A percentile compares a stretch with the other conserved stretches of the same genome.
These are phyloP conservation scores for Venusia cambrica DNA, from an alignment of 2,888 invertebrate genomes.

Conservation along the genomic window DNA sequence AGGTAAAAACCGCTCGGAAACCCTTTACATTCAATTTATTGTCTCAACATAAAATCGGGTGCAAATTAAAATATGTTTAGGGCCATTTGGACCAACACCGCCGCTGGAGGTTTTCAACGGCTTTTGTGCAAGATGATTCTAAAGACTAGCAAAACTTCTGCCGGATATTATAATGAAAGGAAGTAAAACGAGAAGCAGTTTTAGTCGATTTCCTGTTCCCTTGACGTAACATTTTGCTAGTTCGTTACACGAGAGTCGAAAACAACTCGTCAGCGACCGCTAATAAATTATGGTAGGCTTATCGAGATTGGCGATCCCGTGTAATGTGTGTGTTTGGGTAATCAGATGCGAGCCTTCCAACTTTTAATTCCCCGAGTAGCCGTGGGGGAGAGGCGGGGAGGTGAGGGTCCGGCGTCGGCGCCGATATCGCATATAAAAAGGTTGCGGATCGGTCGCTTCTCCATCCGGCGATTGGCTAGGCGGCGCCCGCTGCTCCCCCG, in stretches of 20 bases:
- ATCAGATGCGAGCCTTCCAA: slow-evolving; percentile 74
- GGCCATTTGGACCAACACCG: slow-evolving; percentile 39
- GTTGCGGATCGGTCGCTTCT: slow-evolving; percentile 79
- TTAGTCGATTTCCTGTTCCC: slow-evolving; percentile 28
- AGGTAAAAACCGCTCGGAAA: slow-evolving; percentile 74
- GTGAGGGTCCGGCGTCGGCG: slow-evolving; percentile 64
- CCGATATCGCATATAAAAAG: slow-evolving; percentile 79
- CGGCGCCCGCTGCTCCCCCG: slow-evolving; percentile 82
- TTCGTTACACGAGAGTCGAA: slow-evolving; percentile 51
- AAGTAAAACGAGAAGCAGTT: slow-evolving; percentile 23
- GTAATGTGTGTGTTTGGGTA: slow-evolving; percentile 73
- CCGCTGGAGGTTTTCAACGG: slow-evolving; percentile 42
- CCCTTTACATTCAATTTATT: slow-evolving; percentile 77
- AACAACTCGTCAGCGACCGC: slow-evolving; percentile 59
- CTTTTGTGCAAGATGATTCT: slow-evolving; percentile 29
- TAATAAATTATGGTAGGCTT: slow-evolving; percentile 69
- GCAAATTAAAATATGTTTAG: slow-evolving; percentile 77
- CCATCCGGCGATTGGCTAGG: slow-evolving; percentile 83
- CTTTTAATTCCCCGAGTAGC: slow-evolving; percentile 71
- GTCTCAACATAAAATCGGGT: slow-evolving; percentile 80
- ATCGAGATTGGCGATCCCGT: slow-evolving; percentile 67
- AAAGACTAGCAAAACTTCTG: slow-evolving; percentile 9
- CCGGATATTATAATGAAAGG: slow-evolving; percentile 21
- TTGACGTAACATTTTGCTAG: slow-evolving; percentile 34
- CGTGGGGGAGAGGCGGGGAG: slow-evolving; percentile 40